Percentiles rank a stretch among this genome's conserved stretches.
Evolutionary conservation across 2,888 invertebrate species (phyloP).

Genomic region (Muscina levida): DNA sequence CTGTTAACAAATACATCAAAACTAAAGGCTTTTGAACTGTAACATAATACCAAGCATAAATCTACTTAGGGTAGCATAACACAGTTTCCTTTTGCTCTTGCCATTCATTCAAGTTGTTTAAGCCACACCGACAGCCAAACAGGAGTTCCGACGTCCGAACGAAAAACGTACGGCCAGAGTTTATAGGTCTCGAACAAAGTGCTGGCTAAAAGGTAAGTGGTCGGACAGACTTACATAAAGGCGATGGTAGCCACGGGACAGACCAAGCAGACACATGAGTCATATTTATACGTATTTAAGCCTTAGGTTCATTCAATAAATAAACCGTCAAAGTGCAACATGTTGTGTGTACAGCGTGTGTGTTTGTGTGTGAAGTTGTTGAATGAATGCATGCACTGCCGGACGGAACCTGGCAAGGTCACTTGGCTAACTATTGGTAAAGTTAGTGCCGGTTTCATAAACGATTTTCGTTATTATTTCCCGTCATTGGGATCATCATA

Average conservation of each 20-base stretch:
- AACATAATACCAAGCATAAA: slow-evolving; percentile 60
- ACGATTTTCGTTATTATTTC: too few relatives aligned
- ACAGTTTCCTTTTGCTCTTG: slow-evolving; percentile 36
- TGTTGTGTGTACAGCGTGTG: background rate
- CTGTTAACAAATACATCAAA: slow-evolving; percentile 43
- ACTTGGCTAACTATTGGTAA: slow-evolving; percentile 34
- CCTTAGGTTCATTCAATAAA: slow-evolving; percentile 18
- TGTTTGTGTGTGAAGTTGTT: too few relatives aligned
- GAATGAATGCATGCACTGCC: background rate
- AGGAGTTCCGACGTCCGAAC: slow-evolving; percentile 38
- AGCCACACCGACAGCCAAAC: slow-evolving; percentile 37
- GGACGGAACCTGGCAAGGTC: slow-evolving; percentile 51
- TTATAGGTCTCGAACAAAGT: background rate
- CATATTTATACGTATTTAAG: slow-evolving; percentile 36
- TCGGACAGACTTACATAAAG: background rate
- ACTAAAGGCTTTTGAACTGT: slow-evolving; percentile 59
- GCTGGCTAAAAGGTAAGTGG: background rate
- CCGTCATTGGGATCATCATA: too few relatives aligned
- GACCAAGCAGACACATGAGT: slow-evolving; percentile 40
- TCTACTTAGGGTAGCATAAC: slow-evolving; percentile 44
- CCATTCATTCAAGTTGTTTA: slow-evolving; percentile 20
- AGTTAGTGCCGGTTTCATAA: slow-evolving; percentile 12
- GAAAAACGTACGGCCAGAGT: slow-evolving; percentile 30
- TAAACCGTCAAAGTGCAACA: slow-evolving; percentile 33
- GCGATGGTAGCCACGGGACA: background rate